Evolutionary conservation across 2,113 vertebrate genomes (phyloP).

Genomic region (Amphilophus citrinellus): DNA sequence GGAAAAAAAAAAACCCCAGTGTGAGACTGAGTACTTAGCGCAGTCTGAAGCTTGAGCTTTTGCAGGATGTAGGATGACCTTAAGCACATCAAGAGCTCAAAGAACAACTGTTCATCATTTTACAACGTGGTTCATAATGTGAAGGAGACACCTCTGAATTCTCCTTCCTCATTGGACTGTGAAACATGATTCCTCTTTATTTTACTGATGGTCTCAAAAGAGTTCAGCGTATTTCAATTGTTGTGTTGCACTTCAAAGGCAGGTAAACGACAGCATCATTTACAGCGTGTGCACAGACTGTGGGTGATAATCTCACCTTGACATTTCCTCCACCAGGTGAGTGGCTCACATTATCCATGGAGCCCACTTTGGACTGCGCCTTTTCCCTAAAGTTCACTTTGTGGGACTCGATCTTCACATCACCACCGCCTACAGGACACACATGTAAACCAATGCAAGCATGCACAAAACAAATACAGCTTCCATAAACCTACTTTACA

Average conservation of each 20-base stretch:
- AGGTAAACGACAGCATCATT: neutral
- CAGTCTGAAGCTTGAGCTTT: too few relatives aligned
- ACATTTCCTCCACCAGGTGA: conserved; percentile 81
- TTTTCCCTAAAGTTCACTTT: conserved; percentile 93
- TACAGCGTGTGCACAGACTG: neutral
- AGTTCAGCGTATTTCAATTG: neutral
- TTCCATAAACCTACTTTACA: neutral
- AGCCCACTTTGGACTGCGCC: conserved; percentile 90
- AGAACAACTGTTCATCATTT: neutral
- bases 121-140: too few relatives aligned
- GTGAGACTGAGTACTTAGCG: too few relatives aligned
- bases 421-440: conserved; percentile 86
- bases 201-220: neutral
- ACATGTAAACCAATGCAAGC: neutral
- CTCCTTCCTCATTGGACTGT: too few relatives aligned
- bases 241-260: neutral
- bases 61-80: neutral
- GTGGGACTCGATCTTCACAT: conserved; percentile 91
- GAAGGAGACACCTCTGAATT: too few relatives aligned
- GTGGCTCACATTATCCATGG: conserved; percentile 89
- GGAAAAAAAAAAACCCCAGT: too few relatives aligned
- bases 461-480: neutral
- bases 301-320: conserved; percentile 83
- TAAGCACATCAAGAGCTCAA: too few relatives aligned
- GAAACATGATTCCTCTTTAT: neutral